Base-by-base conservation (phyloP, 2,113 vertebrate species). In the Montifringilla adamsi region DNA sequence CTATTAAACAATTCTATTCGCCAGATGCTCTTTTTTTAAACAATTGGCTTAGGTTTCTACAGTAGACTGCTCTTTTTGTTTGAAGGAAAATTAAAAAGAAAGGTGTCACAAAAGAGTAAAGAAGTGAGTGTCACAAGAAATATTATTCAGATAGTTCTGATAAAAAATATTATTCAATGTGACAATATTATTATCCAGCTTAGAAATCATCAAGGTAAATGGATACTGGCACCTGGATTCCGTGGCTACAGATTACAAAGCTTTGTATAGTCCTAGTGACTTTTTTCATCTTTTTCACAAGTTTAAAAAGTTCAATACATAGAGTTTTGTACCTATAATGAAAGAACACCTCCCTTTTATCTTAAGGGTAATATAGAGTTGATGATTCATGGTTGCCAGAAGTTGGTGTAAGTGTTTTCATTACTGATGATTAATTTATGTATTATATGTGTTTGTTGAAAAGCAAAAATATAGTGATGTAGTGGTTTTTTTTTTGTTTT, bases 31-130 rank as follows among this genome's bases (percentile, higher is more conserved):
- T 17, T 81, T 86, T 70, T 68, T 70, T 28, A 17, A 90, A 55
- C 10, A 28, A 58, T 74, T 75, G 19, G 18, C 69, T 50, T 68
- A 49, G 10, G 16, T 70, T 90, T 35, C 46, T 47, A 26, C 3
- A 80, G n/a, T 44, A 78, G 68, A 75, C 31, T 63, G 12, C 5
- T 84, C 17, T 84, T 95, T 77, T 24, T 5, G 27, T 84, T 53
- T 24, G 37, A 67, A 96, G 66, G 16, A 81, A 86, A 84, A 89
- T 35, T 78, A 33, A 68, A 84, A 78, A 50, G 55, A 90, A 87
- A 78, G 20, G 43, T 89, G 80, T 89, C 74, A 90, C 4, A 55
- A 53, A 83, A n/a, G 19, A 43, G 24, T 52, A 72, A 39, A 39
- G 49, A 81, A 69, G 28, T 46, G 18, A 84, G 62, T 67, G 47